Evolutionary conservation across 2,113 vertebrate genomes (phyloP), one percentile per base, ranked within the genome.

Genomic region (Elephas maximus): DNA sequence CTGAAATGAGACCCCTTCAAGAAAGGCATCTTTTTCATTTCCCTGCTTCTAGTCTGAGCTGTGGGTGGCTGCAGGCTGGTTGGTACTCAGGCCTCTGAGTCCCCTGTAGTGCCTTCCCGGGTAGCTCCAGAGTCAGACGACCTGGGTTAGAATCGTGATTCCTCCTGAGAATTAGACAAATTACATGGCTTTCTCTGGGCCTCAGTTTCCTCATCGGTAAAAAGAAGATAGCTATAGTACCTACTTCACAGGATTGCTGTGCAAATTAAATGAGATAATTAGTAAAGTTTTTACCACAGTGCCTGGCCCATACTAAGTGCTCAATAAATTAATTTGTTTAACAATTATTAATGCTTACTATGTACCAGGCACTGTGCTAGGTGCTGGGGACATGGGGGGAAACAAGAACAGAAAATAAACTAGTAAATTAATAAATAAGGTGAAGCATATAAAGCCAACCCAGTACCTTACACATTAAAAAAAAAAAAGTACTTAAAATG

Each of bases 351-450:
- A 90, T 90, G 96, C 26, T 37, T 77, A n/a, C 9, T 92, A 6
- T 88, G 73, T 78, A 53, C 15, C 33, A 80, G 62, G 8, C 33
- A 94, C 44, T 96, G 33, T 79, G 23, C n/a, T 93, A 14, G 69
- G 51, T 91, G 7, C 41, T 69, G 57, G 62, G 5, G 57, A 60
- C 51, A 91, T 11, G 33, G 5, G 17, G 45, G 8, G 65, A 97
- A 90, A 91, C 30, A 84, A 96, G 79, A 97, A 90, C 33, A 90
- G 41, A 96, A 93, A 81, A 73, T 33, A 93, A 96, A 88, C 60
- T 85, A 93, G 78, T 76, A 83, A 82, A 92, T 92, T 37, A 76
- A 87, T 88, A 78, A 93, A 81, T 87, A 93, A 94, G 71, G 5
- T 26, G 6, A 96, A 74, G 8, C 57, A 95, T 78, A 89, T 85